These are phyloP conservation scores for Lycophotia porphyrea DNA, from an alignment of 2,888 invertebrate genomes.

Conservation along the genomic window DNA sequence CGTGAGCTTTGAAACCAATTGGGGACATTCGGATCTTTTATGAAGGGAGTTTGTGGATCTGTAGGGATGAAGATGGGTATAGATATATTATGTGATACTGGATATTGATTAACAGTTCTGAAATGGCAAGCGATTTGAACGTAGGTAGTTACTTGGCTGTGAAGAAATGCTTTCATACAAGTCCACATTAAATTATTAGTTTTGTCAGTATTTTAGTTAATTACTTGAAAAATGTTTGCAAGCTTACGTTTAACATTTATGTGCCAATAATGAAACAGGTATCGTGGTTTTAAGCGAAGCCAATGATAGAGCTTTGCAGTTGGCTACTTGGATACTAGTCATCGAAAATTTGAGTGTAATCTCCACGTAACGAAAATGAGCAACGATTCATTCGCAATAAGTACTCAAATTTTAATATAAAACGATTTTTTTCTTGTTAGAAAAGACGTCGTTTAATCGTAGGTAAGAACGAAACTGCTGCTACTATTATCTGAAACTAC, in stretches of 20 bases:
- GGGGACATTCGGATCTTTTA: conserved; percentile 41
- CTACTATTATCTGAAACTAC: not conserved
- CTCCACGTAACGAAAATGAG: not conserved
- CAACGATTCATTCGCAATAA: not conserved
- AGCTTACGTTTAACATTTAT: not conserved
- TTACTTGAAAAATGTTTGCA: not conserved
- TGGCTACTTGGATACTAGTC: not conserved
- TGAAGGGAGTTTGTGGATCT: conserved; percentile 25
- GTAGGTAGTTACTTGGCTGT: not conserved
- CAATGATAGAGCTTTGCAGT: not conserved
- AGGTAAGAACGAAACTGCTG: not conserved
- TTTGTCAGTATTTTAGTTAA: not conserved
- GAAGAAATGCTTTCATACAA: not conserved
- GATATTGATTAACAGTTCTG: not conserved
- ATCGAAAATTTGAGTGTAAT: not conserved
- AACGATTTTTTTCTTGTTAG: not conserved
- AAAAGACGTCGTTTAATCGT: not conserved
- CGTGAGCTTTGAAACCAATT: conserved; percentile 42
- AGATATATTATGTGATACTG: not conserved
- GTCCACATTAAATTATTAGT: not conserved
- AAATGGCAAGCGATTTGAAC: not conserved
- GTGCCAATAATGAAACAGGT: not conserved
- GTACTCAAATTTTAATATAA: not conserved
- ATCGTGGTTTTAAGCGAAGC: not conserved
- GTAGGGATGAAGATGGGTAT: not conserved